Evolutionary conservation across 2,797 vertebrate species (phyloP).

Genomic region (Loriculus beryllinus): DNA sequence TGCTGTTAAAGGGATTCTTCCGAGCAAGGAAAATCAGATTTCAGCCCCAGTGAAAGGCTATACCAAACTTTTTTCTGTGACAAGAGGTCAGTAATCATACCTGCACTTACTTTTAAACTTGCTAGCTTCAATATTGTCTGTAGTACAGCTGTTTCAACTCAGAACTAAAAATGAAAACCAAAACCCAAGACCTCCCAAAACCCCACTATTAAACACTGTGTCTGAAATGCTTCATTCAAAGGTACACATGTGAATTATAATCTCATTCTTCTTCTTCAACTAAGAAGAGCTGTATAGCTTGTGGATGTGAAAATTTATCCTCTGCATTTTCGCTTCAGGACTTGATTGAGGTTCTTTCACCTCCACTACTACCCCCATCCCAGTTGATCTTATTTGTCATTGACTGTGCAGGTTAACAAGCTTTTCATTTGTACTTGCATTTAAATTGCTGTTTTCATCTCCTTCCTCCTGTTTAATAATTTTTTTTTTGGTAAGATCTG

Average conservation of each 20-base stretch:
- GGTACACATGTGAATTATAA: neutral
- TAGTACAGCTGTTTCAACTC: neutral
- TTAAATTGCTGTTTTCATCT: slow-evolving; percentile 38
- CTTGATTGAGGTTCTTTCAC: neutral
- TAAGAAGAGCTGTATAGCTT: neutral
- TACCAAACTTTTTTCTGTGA: neutral
- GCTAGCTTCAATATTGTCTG: neutral
- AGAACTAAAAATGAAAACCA: neutral
- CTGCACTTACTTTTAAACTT: neutral
- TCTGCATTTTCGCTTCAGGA: neutral
- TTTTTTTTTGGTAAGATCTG: neutral
- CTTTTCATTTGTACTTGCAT: neutral
- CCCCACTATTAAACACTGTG: neutral
- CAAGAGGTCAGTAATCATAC: neutral
- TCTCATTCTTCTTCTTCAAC: neutral
- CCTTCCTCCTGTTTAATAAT: slow-evolving; percentile 2
- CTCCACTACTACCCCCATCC: neutral
- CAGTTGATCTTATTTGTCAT: neutral
- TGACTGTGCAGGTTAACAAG: neutral
- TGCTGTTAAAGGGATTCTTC: neutral
- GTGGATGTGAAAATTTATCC: neutral
- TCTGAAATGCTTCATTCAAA: neutral
- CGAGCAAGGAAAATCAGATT: neutral
- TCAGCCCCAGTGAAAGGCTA: neutral
- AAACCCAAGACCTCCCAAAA: neutral